Percentiles rank a stretch among this genome's conserved stretches.
These are phyloP conservation scores for Cataglyphis livida DNA, from an alignment of 2,888 invertebrate species.

Conservation along the genomic window DNA sequence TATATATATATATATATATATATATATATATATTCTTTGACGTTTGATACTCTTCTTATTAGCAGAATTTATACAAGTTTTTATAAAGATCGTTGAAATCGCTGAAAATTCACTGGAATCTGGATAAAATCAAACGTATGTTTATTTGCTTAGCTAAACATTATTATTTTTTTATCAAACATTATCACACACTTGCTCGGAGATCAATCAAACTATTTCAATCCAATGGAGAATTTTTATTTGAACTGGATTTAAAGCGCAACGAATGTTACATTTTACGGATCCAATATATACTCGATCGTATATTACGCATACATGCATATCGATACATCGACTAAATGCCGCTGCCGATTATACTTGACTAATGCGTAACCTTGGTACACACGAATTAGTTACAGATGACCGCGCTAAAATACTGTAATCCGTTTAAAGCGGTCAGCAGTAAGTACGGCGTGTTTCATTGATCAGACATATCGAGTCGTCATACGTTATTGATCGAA, in stretches of 20 bases:
- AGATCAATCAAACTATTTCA: conserved; percentile 27
- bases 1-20: conserved; percentile 3
- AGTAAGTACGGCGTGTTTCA: conserved; percentile 41
- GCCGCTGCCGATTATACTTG: conserved; percentile 49
- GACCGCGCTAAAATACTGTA: conserved; percentile 45
- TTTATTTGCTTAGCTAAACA: background rate
- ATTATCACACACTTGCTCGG: background rate
- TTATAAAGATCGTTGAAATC: background rate
- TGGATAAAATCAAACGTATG: background rate
- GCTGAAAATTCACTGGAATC: background rate
- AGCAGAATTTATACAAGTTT: conserved; percentile 1
- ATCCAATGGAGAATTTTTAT: background rate
- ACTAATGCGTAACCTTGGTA: conserved; percentile 56
- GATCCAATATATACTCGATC: conserved; percentile 26
- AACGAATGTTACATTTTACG: conserved; percentile 24
- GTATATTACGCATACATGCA: conserved; percentile 34
- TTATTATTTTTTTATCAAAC: background rate
- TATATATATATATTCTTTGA: background rate
- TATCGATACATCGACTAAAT: conserved; percentile 45
- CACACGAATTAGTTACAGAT: conserved; percentile 43
- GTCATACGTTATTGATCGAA: conserved; percentile 14
- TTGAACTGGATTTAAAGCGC: conserved; percentile 41
- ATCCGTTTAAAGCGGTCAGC: conserved; percentile 47
- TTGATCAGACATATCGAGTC: conserved; percentile 26
- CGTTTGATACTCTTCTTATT: background rate